These are phyloP conservation scores for Hetaerina americana DNA, from an alignment of 1,140 invertebrate species.

Conservation along the genomic window DNA sequence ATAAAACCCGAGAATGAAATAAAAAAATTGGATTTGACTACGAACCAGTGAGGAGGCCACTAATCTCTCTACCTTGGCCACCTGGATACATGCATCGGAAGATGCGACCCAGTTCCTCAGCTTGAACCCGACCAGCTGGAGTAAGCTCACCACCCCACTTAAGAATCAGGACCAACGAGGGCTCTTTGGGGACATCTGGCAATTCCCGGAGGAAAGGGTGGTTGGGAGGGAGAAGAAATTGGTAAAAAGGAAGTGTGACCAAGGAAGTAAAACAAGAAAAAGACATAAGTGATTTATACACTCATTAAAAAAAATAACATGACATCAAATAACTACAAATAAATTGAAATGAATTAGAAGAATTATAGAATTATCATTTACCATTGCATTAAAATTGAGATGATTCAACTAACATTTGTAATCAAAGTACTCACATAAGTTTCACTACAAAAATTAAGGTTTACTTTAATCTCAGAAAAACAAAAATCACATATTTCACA, in stretches of 20 bases:
- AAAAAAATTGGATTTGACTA: constrained; percentile 21
- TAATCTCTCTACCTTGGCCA: constrained; percentile 69
- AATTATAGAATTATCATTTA: constrained; percentile 8
- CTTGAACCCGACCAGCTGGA: constrained; percentile 91
- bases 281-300: no score
- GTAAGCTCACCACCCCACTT: constrained; percentile 99
- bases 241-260: not conserved
- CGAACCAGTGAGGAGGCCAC: constrained; percentile 27
- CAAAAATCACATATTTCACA: no score
- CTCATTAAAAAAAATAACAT: no score
- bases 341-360: constrained; percentile 18
- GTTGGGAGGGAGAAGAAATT: not conserved
- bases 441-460: no score
- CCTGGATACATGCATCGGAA: constrained; percentile 98
- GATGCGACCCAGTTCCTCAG: constrained; percentile 92
- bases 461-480: no score
- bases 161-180: constrained; percentile 84
- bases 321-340: constrained; percentile 16
- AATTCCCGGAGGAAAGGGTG: not conserved
- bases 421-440: no score
- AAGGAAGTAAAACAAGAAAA: not conserved
- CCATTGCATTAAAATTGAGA: constrained; percentile 6
- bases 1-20: not conserved
- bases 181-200: constrained; percentile 67
- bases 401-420: no score